A percentile compares a stretch with the other conserved stretches of the same genome.
Evolutionary conservation across 2,797 vertebrate species (phyloP).

Genomic region (Adrianichthys oophorus): DNA sequence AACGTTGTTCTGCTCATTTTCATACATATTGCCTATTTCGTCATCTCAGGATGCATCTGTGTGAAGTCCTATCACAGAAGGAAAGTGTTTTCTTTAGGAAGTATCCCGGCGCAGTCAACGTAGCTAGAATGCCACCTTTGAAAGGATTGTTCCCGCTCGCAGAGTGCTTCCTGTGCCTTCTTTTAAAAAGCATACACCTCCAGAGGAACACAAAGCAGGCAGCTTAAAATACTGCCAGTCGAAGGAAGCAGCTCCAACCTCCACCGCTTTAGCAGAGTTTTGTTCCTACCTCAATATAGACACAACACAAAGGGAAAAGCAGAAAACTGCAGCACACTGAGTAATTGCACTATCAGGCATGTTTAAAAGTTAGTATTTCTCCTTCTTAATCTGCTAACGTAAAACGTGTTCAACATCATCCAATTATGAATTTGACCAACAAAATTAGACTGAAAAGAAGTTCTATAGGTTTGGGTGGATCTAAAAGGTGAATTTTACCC

Average conservation of each 20-base stretch:
- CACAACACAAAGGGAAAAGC: slow-evolving; percentile 29
- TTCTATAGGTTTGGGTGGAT: too few species aligned
- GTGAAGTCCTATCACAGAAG: slow-evolving; percentile 55
- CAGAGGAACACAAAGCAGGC: slow-evolving; percentile 59
- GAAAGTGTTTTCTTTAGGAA: slow-evolving; percentile 65
- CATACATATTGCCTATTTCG: slow-evolving; percentile 73
- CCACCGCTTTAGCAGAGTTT: slow-evolving; percentile 25
- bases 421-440: too few species aligned
- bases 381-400: too few species aligned
- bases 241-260: slow-evolving; percentile 56
- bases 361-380: too few species aligned
- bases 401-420: too few species aligned
- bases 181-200: slow-evolving; percentile 45
- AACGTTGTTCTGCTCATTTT: slow-evolving; percentile 67
- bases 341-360: too few species aligned
- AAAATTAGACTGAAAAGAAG: too few species aligned
- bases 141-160: slow-evolving; percentile 59
- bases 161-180: slow-evolving; percentile 52
- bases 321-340: slow-evolving; percentile 14
- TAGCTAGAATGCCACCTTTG: slow-evolving; percentile 58
- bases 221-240: slow-evolving; percentile 57
- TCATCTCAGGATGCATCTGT: slow-evolving; percentile 59
- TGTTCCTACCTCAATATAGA: slow-evolving; percentile 32
- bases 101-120: slow-evolving; percentile 53
- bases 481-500: too few species aligned